phyloP scores from a whole-genome alignment of 2,113 vertebrate species.

The Ornithorhynchus anatinus region DNA sequence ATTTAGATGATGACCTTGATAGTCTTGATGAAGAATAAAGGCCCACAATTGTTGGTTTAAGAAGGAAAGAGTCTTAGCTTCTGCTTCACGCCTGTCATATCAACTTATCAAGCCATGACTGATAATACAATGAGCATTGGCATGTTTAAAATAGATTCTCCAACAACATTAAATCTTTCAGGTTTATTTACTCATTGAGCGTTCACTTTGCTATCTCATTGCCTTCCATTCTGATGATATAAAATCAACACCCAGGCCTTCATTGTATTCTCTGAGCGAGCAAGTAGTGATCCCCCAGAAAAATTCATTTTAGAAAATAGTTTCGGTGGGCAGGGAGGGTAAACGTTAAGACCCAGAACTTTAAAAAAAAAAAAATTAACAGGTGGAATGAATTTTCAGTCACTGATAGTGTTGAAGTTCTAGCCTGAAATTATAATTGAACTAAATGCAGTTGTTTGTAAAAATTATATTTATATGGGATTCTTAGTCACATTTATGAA shows the following conservation, averaged over 20 bases:
- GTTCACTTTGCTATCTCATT: neutral
- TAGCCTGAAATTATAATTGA: no score
- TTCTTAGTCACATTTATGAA: no score
- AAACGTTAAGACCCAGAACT: neutral
- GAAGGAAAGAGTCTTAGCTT: constrained; percentile 33
- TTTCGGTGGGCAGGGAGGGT: no score
- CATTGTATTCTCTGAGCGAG: neutral
- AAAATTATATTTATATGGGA: no score
- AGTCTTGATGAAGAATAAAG: constrained; percentile 50
- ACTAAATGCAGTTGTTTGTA: no score
- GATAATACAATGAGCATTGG: constrained; percentile 38
- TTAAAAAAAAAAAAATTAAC: no score
- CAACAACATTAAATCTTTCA: constrained; percentile 2
- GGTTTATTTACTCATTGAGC: constrained; percentile 9
- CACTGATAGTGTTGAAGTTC: no score
- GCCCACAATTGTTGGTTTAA: constrained; percentile 50
- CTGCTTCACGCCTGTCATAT: constrained; percentile 57
- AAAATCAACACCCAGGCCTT: neutral
- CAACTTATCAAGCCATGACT: constrained; percentile 58
- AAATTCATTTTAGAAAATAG: neutral
- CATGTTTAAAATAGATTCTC: constrained; percentile 38
- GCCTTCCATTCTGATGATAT: neutral
- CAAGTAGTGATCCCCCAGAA: neutral
- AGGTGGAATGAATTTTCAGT: no score
- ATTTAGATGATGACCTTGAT: constrained; percentile 82